Evolutionary conservation across 2,113 vertebrate species (phyloP).

Genomic region (Pelobates fuscus): DNA sequence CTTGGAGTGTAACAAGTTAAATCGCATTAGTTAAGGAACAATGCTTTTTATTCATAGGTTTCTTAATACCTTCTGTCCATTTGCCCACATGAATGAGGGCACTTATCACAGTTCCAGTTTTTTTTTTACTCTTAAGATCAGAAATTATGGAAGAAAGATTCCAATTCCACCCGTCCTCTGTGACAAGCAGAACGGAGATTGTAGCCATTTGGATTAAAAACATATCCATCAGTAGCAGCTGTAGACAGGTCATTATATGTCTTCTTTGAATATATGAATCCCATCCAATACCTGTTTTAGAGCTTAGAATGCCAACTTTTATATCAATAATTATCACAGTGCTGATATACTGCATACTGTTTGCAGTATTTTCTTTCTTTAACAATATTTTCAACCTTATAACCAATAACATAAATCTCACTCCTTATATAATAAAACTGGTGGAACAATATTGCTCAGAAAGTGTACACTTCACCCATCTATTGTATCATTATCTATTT

Average conservation of each 20-base stretch:
- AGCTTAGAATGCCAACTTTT: constrained; percentile 69
- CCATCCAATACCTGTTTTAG: constrained; percentile 61
- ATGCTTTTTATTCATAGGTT: constrained; percentile 59
- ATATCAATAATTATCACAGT: constrained; percentile 74
- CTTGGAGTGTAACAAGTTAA: constrained; percentile 60
- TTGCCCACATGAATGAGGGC: constrained; percentile 69
- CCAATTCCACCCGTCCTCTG: constrained; percentile 65
- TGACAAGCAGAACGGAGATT: constrained; percentile 70
- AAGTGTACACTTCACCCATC: constrained; percentile 59
- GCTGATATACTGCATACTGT: constrained; percentile 70
- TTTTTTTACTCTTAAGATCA: constrained; percentile 65
- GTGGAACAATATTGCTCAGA: constrained; percentile 56
- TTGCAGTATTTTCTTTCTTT: constrained; percentile 72
- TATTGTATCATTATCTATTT: constrained; percentile 60
- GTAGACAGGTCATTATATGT: constrained; percentile 68
- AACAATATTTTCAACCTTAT: constrained; percentile 71
- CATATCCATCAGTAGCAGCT: constrained; percentile 65
- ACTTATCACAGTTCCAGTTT: constrained; percentile 64
- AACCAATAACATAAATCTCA: constrained; percentile 69
- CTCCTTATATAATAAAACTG: constrained; percentile 68
- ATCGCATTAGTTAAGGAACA: constrained; percentile 60
- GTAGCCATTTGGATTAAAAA: constrained; percentile 79
- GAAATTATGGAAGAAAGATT: constrained; percentile 74
- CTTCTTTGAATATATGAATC: constrained; percentile 80
- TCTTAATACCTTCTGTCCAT: constrained; percentile 64